Evolutionary conservation across 1,140 invertebrate genomes (phyloP).

Genomic region (Gonioctena quinquepunctata): DNA sequence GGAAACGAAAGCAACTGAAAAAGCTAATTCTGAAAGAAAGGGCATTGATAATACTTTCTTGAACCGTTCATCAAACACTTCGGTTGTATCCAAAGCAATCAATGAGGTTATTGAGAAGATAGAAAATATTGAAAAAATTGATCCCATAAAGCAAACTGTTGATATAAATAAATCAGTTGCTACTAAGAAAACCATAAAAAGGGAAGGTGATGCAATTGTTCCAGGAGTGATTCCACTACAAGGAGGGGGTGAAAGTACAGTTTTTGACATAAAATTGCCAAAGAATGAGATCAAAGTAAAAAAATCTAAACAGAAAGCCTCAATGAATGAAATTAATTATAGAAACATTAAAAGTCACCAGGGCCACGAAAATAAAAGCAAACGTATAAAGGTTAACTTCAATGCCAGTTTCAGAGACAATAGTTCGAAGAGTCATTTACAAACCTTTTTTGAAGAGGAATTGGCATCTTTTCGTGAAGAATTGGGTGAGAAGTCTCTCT

Average conservation of each 20-base stretch:
- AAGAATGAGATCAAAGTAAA: neutral
- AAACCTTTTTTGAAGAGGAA: neutral
- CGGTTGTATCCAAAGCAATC: too few species aligned
- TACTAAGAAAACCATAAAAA: too few species aligned
- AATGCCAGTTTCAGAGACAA: neutral
- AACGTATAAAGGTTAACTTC: neutral
- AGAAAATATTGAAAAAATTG: too few species aligned
- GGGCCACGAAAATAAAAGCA: neutral
- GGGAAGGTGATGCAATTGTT: neutral
- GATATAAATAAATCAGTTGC: too few species aligned
- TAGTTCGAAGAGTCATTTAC: neutral
- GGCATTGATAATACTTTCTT: too few species aligned
- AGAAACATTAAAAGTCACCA: neutral
- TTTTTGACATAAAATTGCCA: neutral
- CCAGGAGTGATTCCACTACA: neutral
- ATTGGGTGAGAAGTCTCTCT: neutral
- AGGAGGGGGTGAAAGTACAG: neutral
- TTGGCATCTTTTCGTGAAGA: neutral
- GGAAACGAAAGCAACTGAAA: neutral
- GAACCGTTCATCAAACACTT: too few species aligned
- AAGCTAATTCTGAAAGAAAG: too few species aligned
- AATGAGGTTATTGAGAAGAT: too few species aligned
- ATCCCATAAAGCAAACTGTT: too few species aligned
- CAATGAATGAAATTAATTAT: neutral
- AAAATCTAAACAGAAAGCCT: neutral